Percentiles rank a stretch among this genome's conserved stretches.
Conservation (phyloP, 2,113 vertebrate species). For the Aegotheles bennettii region DNA sequence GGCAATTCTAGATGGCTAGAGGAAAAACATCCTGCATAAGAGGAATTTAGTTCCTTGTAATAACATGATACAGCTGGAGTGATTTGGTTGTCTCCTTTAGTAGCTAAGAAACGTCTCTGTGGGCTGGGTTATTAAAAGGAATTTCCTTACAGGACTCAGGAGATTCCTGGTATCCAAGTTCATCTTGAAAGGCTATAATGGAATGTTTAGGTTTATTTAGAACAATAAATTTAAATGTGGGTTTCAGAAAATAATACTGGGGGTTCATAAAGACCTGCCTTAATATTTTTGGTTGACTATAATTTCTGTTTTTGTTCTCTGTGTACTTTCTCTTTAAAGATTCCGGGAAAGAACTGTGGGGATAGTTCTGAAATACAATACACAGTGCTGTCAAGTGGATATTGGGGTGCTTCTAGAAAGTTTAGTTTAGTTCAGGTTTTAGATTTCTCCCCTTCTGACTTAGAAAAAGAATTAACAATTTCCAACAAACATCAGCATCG, state of each 20-base stretch:
- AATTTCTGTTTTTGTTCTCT: neutral
- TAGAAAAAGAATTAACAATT: neutral
- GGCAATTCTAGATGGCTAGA: neutral
- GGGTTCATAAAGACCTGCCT: neutral
- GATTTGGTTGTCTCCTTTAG: neutral
- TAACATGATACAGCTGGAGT: neutral
- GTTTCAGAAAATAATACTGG: neutral
- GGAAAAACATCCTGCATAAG: neutral
- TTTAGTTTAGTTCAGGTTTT: neutral
- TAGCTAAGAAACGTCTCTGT: constrained; percentile 1
- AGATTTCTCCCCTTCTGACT: neutral
- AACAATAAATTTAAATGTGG: neutral
- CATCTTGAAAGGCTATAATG: neutral
- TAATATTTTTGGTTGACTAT: neutral
- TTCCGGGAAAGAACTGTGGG: neutral
- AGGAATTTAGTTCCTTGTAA: neutral
- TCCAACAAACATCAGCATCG: neutral
- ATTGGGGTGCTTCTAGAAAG: neutral
- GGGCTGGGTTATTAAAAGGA: constrained; percentile 37
- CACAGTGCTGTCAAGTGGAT: neutral
- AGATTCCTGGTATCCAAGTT: constrained; percentile 29
- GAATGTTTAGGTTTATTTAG: constrained; percentile 4
- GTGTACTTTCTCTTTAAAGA: neutral
- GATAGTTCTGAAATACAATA: neutral
- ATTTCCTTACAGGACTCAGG: constrained; percentile 40